Evolutionary conservation across 1,140 invertebrate species (phyloP).

Genomic region (Bombyx mori): DNA sequence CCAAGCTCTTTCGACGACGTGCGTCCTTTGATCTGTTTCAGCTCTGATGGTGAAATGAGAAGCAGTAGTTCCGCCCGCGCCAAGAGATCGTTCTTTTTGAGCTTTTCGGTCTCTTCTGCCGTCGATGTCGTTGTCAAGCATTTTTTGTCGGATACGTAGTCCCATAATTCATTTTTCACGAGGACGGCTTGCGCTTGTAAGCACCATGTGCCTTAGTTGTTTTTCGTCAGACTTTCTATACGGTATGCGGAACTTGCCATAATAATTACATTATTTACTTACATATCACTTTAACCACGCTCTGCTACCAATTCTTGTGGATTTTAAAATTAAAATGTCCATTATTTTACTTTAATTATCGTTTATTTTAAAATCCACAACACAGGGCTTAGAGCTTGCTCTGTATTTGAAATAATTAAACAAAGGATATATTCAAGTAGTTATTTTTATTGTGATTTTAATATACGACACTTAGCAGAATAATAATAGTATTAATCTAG

Average conservation of each 20-base stretch:
- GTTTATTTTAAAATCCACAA: too few relatives aligned
- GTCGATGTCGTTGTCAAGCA: background rate
- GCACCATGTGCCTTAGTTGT: background rate
- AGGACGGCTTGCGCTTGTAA: slow-evolving; percentile 1
- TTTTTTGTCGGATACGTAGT: slow-evolving; percentile 2
- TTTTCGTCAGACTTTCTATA: background rate
- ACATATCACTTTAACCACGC: background rate
- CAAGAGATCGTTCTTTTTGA: background rate
- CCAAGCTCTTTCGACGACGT: background rate
- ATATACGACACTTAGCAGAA: too few relatives aligned
- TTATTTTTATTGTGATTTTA: too few relatives aligned
- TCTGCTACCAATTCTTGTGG: slow-evolving; percentile 2
- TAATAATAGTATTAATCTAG: too few relatives aligned
- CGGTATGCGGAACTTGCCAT: background rate
- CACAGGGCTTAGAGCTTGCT: too few relatives aligned
- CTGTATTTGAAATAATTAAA: too few relatives aligned
- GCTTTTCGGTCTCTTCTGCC: background rate
- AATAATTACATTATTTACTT: background rate
- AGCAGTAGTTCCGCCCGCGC: background rate
- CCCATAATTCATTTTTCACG: background rate
- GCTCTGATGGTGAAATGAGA: background rate
- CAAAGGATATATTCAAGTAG: too few relatives aligned
- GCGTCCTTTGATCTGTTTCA: background rate
- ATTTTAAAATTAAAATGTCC: background rate
- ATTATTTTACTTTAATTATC: too few relatives aligned